A percentile compares a stretch with the other conserved stretches of the same genome.
Conservation (phyloP, 1,140 invertebrate genomes). For the Heliconius congener region DNA sequence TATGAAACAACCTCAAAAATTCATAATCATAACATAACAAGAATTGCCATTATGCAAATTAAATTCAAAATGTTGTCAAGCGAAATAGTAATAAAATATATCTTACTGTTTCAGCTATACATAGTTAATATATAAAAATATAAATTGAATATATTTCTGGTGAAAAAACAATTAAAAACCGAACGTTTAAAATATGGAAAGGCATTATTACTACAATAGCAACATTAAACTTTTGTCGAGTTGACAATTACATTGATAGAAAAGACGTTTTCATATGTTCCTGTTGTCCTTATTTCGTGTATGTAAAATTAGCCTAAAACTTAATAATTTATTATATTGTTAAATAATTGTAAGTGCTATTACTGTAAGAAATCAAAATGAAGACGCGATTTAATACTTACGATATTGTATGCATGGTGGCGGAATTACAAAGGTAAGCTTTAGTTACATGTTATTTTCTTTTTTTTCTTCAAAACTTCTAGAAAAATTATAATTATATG, state of each 20-base stretch:
- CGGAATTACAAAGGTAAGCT: conserved; percentile 91
- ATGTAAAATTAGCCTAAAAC: not conserved
- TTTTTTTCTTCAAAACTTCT: not conserved
- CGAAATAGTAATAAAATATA: no score
- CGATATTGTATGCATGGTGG: conserved; percentile 92
- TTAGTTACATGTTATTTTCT: not conserved
- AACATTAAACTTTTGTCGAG: not conserved
- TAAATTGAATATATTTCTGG: no score
- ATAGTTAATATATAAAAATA: no score
- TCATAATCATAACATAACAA: not conserved
- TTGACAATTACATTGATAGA: not conserved
- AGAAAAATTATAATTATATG: not conserved
- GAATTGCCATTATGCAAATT: not conserved
- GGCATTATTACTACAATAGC: not conserved
- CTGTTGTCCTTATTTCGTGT: not conserved
- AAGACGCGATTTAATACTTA: conserved; percentile 95
- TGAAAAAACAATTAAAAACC: no score
- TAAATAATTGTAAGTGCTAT: not conserved
- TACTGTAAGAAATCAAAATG: conserved; percentile 82
- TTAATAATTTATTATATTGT: not conserved
- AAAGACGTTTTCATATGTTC: no score
- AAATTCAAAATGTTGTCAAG: not conserved
- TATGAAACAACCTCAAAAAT: conserved; percentile 1
- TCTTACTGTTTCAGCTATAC: not conserved
- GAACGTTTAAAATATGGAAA: no score